Evolutionary conservation across 2,113 vertebrate genomes (phyloP).

Genomic region (Nyctibius bracteatus): DNA sequence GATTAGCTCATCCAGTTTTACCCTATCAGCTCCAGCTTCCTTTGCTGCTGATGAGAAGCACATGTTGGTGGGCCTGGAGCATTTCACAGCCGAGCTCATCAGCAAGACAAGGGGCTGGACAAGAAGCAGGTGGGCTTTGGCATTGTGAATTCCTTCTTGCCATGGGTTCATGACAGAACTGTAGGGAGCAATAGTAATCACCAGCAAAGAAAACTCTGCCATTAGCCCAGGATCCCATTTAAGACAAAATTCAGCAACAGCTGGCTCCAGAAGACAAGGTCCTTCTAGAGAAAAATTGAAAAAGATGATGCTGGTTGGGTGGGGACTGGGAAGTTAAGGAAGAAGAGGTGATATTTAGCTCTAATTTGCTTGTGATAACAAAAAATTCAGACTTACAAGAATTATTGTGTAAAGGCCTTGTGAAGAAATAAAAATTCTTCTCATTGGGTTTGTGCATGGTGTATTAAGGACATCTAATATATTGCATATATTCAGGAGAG

Average conservation of each 20-base stretch:
- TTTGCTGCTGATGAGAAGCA: constrained; percentile 39
- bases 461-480: not conserved
- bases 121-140: not conserved
- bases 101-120: not conserved
- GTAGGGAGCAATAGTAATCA: not conserved
- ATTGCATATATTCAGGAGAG: not conserved
- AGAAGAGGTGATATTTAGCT: not conserved
- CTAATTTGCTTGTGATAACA: not conserved
- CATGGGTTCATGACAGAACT: not conserved
- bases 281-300: not conserved
- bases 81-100: not conserved
- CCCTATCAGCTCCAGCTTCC: not conserved
- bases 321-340: not conserved
- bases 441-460: not conserved
- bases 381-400: not conserved
- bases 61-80: constrained; percentile 1
- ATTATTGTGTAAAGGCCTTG: not conserved
- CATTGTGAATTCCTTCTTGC: not conserved
- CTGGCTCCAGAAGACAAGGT: not conserved
- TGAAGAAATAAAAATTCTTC: not conserved
- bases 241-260: not conserved
- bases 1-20: constrained; percentile 40
- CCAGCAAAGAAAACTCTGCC: not conserved
- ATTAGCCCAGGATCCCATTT: not conserved
- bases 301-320: not conserved